phyloP scores from a whole-genome alignment of 2,888 invertebrate species.

The Bembecia ichneumoniformis region DNA sequence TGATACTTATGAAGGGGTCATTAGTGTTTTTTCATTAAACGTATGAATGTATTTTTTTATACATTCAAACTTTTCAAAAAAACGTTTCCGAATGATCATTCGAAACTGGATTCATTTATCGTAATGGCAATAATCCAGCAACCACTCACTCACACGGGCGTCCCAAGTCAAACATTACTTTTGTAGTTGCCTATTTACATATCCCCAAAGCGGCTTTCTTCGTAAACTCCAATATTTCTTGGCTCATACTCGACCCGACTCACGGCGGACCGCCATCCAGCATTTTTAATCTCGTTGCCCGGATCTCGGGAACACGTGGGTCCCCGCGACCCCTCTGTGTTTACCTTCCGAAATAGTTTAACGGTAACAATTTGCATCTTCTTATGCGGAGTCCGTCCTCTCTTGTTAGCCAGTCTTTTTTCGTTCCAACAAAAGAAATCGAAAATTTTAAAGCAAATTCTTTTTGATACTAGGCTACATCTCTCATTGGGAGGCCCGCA shows the following conservation, averaged over 20 bases:
- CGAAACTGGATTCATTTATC: slow-evolving; percentile 42
- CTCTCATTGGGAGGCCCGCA: no score
- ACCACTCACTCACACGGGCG: slow-evolving; percentile 46
- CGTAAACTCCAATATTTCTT: slow-evolving; percentile 66
- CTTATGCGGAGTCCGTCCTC: slow-evolving; percentile 65
- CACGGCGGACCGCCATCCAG: slow-evolving; percentile 60
- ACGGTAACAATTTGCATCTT: slow-evolving; percentile 71
- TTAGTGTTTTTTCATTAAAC: background rate
- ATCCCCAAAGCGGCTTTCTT: slow-evolving; percentile 67
- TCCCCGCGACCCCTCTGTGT: slow-evolving; percentile 52
- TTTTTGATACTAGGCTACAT: background rate
- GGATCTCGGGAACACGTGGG: slow-evolving; percentile 63
- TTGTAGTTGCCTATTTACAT: slow-evolving; percentile 68
- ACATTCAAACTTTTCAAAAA: background rate
- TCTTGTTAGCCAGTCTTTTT: slow-evolving; percentile 58
- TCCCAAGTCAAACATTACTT: slow-evolving; percentile 66
- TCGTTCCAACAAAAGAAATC: slow-evolving; percentile 24
- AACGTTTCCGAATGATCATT: slow-evolving; percentile 24
- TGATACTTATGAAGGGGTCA: background rate
- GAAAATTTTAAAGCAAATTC: slow-evolving; percentile 9
- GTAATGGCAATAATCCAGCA: slow-evolving; percentile 47
- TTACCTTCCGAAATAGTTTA: slow-evolving; percentile 73
- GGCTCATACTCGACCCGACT: slow-evolving; percentile 44
- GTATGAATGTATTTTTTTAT: background rate
- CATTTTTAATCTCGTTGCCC: slow-evolving; percentile 69